Evolutionary conservation across 2,888 invertebrate genomes (phyloP), one percentile per base, ranked within the genome.

Genomic region (Agriotes lineatus): DNA sequence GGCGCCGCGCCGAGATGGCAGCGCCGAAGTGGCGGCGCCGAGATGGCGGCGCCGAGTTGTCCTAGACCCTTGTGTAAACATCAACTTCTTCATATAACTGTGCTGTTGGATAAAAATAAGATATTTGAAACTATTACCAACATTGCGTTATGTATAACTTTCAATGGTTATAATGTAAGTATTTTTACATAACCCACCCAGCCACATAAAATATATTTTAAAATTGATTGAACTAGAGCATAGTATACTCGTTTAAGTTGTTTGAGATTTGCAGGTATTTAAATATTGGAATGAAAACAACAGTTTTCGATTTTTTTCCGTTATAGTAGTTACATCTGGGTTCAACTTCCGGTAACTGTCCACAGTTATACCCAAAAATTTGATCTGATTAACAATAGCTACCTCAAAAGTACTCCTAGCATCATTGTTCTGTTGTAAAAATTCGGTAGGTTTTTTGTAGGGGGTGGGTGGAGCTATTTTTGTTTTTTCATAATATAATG

Each of bases 181-280:
- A n/a, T n/a, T n/a, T n/a, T n/a, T n/a, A n/a, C n/a, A n/a, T n/a
- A n/a, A n/a, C n/a, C n/a, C n/a, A 25, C 25, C 25, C 7, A 25
- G 4, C 25, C 25, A 25, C 25, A 25, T 25, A 25, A 25, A 25
- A 3, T 7, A 37, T 37, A 37, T 37, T 37, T 6, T 10, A 37
- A 37, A 37, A n/a, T n/a, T 37, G 37, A 37, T 37, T 37, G 37
- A 37, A 37, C 37, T n/a, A 37, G n/a, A 37, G 37, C 37, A n/a
- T 6, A n/a, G 37, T 10, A 37, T 37, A 37, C n/a, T 37, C n/a
- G 37, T n/a, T 37, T 37, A 37, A 37, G 37, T 37, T 37, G 37
- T 37, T 7, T 37, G n/a, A 37, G 37, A 37, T 37, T 37, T n/a
- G n/a, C n/a, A n/a, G n/a, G 37, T 37, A 9, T 37, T 37, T 37